A percentile compares a stretch with the other conserved stretches of the same genome.
Conservation (phyloP, 2,113 vertebrate genomes). For the Antechinus flavipes region DNA sequence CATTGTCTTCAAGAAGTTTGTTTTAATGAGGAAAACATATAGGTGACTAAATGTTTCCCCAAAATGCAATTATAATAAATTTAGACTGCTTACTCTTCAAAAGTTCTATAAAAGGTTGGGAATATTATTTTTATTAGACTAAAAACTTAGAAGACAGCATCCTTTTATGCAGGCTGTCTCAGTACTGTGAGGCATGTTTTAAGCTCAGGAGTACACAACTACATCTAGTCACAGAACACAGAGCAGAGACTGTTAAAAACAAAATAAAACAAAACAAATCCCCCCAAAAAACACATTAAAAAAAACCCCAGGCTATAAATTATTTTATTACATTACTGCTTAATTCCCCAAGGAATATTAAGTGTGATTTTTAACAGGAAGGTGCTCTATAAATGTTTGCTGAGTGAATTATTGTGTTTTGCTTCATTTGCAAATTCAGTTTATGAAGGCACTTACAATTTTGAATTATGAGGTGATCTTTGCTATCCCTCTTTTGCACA, state of each 20-base stretch:
- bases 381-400: not conserved
- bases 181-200: not conserved
- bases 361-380: not conserved
- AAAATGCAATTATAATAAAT: not conserved
- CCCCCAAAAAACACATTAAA: too few species aligned
- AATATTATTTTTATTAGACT: not conserved
- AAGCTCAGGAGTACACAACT: not conserved
- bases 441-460: not conserved
- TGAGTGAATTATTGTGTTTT: not conserved
- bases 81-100: not conserved
- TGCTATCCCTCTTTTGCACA: not conserved
- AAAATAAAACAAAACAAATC: not conserved
- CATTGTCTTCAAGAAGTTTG: not conserved
- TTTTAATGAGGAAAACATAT: not conserved
- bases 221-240: not conserved
- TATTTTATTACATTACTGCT: not conserved
- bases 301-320: not conserved
- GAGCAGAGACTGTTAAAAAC: not conserved
- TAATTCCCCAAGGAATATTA: not conserved
- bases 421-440: not conserved
- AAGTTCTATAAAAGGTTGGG: not conserved
- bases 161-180: not conserved
- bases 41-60: not conserved
- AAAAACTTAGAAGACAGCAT: not conserved
- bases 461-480: not conserved